These are phyloP conservation scores for Erebia palarica DNA, from an alignment of 2,888 invertebrate genomes.

Conservation along the genomic window DNA sequence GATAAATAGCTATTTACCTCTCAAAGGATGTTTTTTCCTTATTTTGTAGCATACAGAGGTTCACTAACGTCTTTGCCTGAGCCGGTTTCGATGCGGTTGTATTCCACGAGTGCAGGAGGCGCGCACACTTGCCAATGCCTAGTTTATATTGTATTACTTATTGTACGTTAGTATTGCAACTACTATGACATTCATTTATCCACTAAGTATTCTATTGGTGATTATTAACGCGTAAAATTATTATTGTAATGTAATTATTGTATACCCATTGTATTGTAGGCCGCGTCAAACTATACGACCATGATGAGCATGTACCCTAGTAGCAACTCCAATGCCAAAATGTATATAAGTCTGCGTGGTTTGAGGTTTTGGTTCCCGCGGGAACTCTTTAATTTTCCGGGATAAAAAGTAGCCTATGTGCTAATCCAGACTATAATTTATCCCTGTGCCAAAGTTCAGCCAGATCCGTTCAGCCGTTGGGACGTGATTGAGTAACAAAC, in stretches of 20 bases:
- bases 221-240: slow-evolving; percentile 10
- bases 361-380: too few species aligned
- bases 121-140: slow-evolving; percentile 71
- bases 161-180: slow-evolving; percentile 12
- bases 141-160: slow-evolving; percentile 55
- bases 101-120: background rate
- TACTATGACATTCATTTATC: slow-evolving; percentile 11
- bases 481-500: too few species aligned
- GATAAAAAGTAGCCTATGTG: too few species aligned
- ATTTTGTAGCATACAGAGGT: too few species aligned
- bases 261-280: background rate
- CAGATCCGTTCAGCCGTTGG: too few species aligned
- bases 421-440: too few species aligned
- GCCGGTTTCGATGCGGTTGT: background rate
- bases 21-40: too few species aligned
- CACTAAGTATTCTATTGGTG: slow-evolving; percentile 9
- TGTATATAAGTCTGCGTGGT: too few species aligned
- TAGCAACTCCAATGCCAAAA: too few species aligned
- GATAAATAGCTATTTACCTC: background rate
- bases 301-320: too few species aligned
- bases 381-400: too few species aligned
- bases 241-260: slow-evolving; percentile 4
- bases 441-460: too few species aligned
- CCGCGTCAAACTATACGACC: background rate
- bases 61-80: background rate